A percentile compares a stretch with the other conserved stretches of the same genome.
phyloP scores from a whole-genome alignment of 2,888 invertebrate genomes.

The Deilephila porcellus region DNA sequence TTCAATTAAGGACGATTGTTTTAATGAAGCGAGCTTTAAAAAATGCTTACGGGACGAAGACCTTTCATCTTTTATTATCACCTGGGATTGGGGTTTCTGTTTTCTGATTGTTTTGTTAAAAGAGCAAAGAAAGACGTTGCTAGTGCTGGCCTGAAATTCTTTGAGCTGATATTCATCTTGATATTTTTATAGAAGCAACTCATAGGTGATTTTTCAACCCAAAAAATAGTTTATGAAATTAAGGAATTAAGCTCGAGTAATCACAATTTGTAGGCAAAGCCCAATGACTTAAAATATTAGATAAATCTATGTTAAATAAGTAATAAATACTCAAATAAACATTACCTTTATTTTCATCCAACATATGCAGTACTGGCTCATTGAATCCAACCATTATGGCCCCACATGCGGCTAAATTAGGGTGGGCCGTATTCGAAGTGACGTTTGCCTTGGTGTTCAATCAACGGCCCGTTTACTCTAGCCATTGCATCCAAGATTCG shows the following conservation, averaged over 20 bases:
- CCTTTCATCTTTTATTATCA: constrained; percentile 21
- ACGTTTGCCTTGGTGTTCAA: constrained; percentile 13
- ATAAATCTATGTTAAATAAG: no score
- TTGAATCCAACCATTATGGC: background rate
- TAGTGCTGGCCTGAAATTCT: no score
- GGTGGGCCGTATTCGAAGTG: background rate
- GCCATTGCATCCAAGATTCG: background rate
- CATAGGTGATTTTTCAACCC: no score
- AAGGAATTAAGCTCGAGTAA: no score
- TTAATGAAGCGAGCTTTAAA: constrained; percentile 11
- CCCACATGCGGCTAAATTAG: background rate
- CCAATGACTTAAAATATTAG: no score
- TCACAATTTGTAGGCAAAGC: no score
- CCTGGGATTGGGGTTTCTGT: background rate
- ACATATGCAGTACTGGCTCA: background rate
- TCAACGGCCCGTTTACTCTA: background rate
- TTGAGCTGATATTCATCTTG: no score
- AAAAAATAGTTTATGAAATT: no score
- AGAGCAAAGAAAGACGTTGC: no score
- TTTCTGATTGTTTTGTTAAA: background rate
- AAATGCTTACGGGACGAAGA: constrained; percentile 18
- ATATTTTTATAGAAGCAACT: no score
- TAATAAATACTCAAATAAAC: no score
- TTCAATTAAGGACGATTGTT: constrained; percentile 32
- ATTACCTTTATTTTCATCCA: no score